Conservation (phyloP, 2,888 invertebrate genomes). For the Cephalotes varians region DNA sequence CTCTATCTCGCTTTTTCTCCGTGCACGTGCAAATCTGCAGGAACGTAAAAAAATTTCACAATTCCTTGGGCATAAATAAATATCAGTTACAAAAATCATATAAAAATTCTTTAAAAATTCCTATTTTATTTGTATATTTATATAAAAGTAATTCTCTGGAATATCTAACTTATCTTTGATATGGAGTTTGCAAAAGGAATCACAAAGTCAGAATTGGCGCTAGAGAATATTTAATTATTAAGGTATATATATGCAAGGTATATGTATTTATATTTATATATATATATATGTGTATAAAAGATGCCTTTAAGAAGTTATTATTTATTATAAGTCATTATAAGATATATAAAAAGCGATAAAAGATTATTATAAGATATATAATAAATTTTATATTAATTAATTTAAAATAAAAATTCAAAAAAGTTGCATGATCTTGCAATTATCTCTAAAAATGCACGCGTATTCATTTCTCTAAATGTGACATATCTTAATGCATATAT, state of each 20-base stretch:
- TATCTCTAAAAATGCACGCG: neutral
- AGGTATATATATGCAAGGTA: no score
- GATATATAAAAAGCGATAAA: no score
- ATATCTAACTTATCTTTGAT: neutral
- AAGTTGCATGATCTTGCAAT: neutral
- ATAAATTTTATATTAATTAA: neutral
- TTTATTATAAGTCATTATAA: no score
- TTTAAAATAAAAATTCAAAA: neutral
- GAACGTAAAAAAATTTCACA: neutral
- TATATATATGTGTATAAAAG: neutral
- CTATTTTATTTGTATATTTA: neutral
- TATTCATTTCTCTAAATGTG: neutral
- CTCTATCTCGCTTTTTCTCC: slow-evolving; percentile 48
- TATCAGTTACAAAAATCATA: neutral
- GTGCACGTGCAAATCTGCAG: slow-evolving; percentile 46
- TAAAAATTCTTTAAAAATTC: neutral
- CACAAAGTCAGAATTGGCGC: neutral
- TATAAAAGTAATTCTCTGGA: neutral
- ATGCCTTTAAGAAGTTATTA: neutral
- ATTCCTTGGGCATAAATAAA: neutral
- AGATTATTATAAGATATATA: neutral
- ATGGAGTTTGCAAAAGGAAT: neutral
- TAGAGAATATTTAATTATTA: neutral
- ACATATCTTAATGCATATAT: neutral
- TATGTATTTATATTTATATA: no score